Evolutionary conservation across 2,888 invertebrate genomes (phyloP), one percentile per base, ranked within the genome.

Genomic region (Microplitis deprimator): DNA sequence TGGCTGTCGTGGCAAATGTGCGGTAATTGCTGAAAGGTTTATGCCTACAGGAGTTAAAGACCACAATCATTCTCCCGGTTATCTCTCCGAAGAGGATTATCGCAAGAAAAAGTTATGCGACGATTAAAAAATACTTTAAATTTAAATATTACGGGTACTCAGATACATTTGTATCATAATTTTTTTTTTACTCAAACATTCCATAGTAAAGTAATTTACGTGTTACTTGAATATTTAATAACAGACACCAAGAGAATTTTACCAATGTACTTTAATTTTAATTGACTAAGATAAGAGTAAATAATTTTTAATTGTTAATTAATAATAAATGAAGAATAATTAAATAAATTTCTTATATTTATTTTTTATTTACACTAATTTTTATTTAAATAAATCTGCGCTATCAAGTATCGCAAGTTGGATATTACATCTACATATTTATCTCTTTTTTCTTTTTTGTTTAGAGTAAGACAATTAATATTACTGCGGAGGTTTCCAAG

Each of bases 401-500:
- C 50, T 50, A 50, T 8, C 50, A 50, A 50, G 13, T 13, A 50
- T 13, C 50, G 13, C 50, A 13, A 5, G 29, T 29, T 50, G 50
- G 50, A 50, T 50, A 10, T 41, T n/a, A 38, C 10, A 13, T 13
- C 50, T 60, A 39, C 41, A 69, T 69, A 59, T 20, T 13, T 59
- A 39, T 39, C 71, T 76, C 38, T 65, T 41, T 77, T 71, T 70
- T 76, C 38, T 65, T 41, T 77, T 71, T 70, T 61, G 61, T 29
- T 29, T 29, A 29, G 20, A 67, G 69, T 64, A 59, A 39, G 39
- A 68, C n/a, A 20, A 62, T n/a, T 71, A 40, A 38, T 6, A 69
- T 73, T 79, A 80, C 65, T 79, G 80, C 65, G 78, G 72, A 13
- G 93, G 93, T 73, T 89, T 87, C 99, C 99, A 99, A 1, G 96